Evolutionary conservation across 1,140 invertebrate genomes (phyloP).

Genomic region (Lordiphosa stackelbergi): DNA sequence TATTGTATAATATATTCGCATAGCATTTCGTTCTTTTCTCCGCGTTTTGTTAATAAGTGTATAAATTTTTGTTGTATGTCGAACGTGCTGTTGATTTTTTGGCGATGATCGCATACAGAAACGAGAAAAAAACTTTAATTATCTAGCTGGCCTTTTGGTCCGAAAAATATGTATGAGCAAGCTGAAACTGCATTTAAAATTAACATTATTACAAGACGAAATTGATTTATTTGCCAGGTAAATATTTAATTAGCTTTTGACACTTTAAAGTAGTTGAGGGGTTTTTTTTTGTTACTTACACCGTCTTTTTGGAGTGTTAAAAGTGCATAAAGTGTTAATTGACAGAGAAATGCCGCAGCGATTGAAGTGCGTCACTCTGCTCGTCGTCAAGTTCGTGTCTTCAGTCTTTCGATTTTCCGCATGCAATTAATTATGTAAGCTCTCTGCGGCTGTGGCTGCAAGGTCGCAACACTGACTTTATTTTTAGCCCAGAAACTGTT

Average conservation of each 20-base stretch:
- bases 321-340: too few species aligned
- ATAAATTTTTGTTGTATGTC: conserved; percentile 56
- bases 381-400: conserved; percentile 53
- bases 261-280: conserved; percentile 4
- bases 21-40: conserved; percentile 68
- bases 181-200: conserved; percentile 35
- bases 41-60: conserved; percentile 50
- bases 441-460: conserved; percentile 14
- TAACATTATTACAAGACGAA: conserved; percentile 36
- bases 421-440: conserved; percentile 73
- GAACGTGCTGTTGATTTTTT: conserved; percentile 67
- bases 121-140: conserved; percentile 59
- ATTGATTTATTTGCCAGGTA: conserved; percentile 22
- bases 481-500: conserved; percentile 63
- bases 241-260: conserved; percentile 14
- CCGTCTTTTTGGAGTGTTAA: too few species aligned
- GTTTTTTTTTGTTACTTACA: too few species aligned
- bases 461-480: conserved; percentile 38
- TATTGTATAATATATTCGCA: conserved; percentile 66
- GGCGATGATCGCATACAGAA: conserved; percentile 63
- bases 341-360: too few species aligned
- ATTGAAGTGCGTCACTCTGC: conserved; percentile 11
- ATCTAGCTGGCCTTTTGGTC: conserved; percentile 62
- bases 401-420: conserved; percentile 67
- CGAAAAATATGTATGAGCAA: conserved; percentile 1